phyloP scores from a whole-genome alignment of 2,888 invertebrate genomes.

The Amiota minor region DNA sequence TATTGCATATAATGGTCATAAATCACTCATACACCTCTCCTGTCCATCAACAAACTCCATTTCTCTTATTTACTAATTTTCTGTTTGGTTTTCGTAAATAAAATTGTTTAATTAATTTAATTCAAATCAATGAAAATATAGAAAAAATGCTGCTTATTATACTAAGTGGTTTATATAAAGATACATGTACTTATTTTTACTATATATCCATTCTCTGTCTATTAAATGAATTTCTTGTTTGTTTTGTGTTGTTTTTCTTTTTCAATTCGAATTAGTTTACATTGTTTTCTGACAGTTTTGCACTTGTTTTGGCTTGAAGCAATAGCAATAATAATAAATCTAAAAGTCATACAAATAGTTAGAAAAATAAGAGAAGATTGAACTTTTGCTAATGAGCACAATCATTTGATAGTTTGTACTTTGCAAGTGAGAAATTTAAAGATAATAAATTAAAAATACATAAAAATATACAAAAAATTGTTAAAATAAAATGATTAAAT shows the following conservation, averaged over 20 bases:
- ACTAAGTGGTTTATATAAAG: constrained; percentile 26
- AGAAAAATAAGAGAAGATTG: too few species aligned
- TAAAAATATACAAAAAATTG: neutral
- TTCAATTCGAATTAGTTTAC: constrained; percentile 24
- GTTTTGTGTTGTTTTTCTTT: constrained; percentile 21
- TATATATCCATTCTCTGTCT: neutral
- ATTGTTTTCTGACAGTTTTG: constrained; percentile 18
- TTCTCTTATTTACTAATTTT: neutral
- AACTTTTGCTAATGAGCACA: too few species aligned
- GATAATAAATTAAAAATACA: constrained; percentile 7
- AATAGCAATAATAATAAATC: neutral
- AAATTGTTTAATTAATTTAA: neutral
- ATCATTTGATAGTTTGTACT: constrained; percentile 16
- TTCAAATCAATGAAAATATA: constrained; percentile 14
- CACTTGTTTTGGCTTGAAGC: constrained; percentile 10
- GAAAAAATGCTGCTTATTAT: constrained; percentile 44
- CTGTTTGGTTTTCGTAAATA: constrained; percentile 3
- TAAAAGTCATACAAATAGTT: neutral
- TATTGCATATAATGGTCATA: constrained; percentile 35
- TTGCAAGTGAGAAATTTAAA: constrained; percentile 7
- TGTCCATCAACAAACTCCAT: neutral
- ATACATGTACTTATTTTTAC: too few species aligned
- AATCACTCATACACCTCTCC: constrained; percentile 49
- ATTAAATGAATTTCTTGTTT: neutral
- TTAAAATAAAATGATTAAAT: constrained; percentile 8